These are phyloP conservation scores for Loripinus fragilis DNA, from an alignment of 2,888 invertebrate genomes.

Conservation along the genomic window DNA sequence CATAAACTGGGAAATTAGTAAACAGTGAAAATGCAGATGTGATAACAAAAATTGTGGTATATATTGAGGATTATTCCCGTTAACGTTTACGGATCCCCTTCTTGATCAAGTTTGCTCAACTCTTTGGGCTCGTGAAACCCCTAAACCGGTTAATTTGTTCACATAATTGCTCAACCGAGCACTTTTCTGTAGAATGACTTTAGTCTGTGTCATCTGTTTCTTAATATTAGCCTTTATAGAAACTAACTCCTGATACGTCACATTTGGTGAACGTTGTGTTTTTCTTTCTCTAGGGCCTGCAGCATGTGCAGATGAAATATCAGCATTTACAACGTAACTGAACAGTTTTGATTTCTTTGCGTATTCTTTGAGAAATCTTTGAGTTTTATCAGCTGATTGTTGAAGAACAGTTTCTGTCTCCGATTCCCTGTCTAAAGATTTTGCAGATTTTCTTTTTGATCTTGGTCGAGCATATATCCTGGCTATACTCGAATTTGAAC, in stretches of 20 bases:
- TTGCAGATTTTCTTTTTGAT: not conserved
- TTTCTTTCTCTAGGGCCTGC: slow-evolving; percentile 21
- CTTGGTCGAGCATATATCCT: not conserved
- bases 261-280: slow-evolving; percentile 43
- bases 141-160: slow-evolving; percentile 37
- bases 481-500: not conserved
- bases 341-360: slow-evolving; percentile 54
- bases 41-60: too few species aligned
- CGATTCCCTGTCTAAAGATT: not conserved
- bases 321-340: slow-evolving; percentile 52
- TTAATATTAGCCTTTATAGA: slow-evolving; percentile 51
- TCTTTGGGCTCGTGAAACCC: slow-evolving; percentile 24
- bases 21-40: too few species aligned
- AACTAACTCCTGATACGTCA: slow-evolving; percentile 53
- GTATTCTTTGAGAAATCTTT: slow-evolving; percentile 50
- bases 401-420: slow-evolving; percentile 10
- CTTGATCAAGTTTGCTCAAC: not conserved
- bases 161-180: slow-evolving; percentile 49
- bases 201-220: slow-evolving; percentile 45
- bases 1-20: too few species aligned
- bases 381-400: slow-evolving; percentile 32
- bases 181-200: slow-evolving; percentile 47
- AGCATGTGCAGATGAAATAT: slow-evolving; percentile 10
- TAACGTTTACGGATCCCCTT: too few species aligned
- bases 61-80: too few species aligned